phyloP scores from a whole-genome alignment of 2,888 invertebrate species.

The Oscheius sp. region DNA sequence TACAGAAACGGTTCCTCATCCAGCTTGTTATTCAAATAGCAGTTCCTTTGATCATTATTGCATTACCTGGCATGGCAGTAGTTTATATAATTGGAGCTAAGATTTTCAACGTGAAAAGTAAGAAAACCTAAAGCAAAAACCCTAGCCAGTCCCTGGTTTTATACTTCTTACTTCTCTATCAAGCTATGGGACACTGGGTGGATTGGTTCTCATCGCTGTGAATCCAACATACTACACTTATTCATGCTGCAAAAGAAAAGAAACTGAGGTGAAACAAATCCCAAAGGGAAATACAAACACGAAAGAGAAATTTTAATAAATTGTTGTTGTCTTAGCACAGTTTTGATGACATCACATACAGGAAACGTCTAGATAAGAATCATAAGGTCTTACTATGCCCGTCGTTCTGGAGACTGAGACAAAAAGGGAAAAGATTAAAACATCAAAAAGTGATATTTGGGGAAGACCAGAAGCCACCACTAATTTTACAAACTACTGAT shows the following conservation, averaged over 20 bases:
- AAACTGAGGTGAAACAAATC: not conserved
- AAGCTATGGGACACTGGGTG: constrained; percentile 6
- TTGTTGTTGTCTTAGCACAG: too few species aligned
- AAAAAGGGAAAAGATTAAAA: too few species aligned
- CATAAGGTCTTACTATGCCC: too few species aligned
- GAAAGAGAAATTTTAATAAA: not conserved
- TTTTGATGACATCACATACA: too few species aligned
- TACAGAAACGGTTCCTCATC: constrained; percentile 9
- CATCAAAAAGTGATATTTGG: too few species aligned
- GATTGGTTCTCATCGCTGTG: not conserved
- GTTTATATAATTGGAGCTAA: not conserved
- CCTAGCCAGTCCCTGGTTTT: not conserved
- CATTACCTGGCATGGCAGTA: not conserved
- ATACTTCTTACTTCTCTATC: not conserved
- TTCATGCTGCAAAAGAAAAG: not conserved
- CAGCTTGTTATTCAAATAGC: constrained; percentile 2
- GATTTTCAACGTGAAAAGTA: constrained; percentile 3
- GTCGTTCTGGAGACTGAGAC: too few species aligned
- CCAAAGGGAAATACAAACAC: not conserved
- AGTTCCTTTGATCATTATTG: not conserved
- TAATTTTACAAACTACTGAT: too few species aligned
- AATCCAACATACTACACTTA: constrained; percentile 11
- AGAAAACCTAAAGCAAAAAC: not conserved
- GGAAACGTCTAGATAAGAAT: too few species aligned
- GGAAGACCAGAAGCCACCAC: too few species aligned